Percentiles rank a stretch among this genome's conserved stretches.
Conservation (phyloP, 2,113 vertebrate species). For the Plestiodon gilberti region DNA sequence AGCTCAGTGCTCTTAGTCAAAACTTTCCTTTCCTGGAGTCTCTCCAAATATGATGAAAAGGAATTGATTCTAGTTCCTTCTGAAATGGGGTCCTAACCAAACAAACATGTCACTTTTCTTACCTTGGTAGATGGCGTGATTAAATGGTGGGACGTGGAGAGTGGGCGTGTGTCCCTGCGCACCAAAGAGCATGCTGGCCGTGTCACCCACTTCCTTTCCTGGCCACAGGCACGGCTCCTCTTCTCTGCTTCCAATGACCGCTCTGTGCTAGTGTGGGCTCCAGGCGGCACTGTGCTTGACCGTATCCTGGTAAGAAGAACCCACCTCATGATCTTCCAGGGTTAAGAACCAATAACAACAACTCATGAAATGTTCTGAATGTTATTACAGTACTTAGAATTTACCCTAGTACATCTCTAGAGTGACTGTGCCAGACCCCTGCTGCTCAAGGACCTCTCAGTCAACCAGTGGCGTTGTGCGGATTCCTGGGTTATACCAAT, state of each 20-base stretch:
- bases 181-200: conserved; percentile 50
- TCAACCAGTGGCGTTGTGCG: neutral
- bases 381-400: neutral
- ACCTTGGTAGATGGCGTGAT: conserved; percentile 53
- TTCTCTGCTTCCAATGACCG: conserved; percentile 63
- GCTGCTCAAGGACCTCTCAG: neutral
- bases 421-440: neutral
- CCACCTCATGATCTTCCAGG: neutral
- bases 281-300: conserved; percentile 53
- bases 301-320: conserved; percentile 48
- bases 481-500: neutral
- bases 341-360: neutral
- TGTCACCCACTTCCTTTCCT: conserved; percentile 58
- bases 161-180: conserved; percentile 27
- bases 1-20: neutral
- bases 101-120: neutral
- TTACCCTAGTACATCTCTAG: neutral
- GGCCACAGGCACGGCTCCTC: conserved; percentile 52
- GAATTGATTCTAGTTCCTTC: neutral
- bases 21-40: neutral
- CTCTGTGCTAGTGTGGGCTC: conserved; percentile 52
- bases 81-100: neutral
- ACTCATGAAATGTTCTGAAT: neutral
- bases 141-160: conserved; percentile 66
- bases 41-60: neutral